Base-by-base conservation (phyloP, 2,797 vertebrate species). In the Neostethus bicornis region DNA sequence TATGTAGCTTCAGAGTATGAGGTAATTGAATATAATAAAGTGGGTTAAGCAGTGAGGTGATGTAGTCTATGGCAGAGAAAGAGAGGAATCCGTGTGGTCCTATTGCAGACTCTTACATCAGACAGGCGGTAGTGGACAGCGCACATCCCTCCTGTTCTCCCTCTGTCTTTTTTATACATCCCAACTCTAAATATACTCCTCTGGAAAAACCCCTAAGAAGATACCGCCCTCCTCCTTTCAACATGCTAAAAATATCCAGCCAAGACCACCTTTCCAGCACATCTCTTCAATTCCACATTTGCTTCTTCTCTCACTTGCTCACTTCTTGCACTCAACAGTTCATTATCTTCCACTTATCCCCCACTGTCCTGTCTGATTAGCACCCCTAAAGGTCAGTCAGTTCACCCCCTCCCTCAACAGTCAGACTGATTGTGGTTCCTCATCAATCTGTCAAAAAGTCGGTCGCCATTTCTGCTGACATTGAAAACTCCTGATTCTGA, bases 171-270 rank as follows among this genome's bases (percentile, higher is more conserved):
- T 86, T 84, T 87, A 85, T 81, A 77, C 78, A 81, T 77, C 71
- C 78, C 48, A 1, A 19, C 75, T 75, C 91, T 91, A 92, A 91
- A 92, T 92, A 90, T 91, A 92, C 83, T 85, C 59, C 55, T 51
- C 81, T 91, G 91, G 90, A 92, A 91, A 91, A 91, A 90, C 70
- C 90, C 86, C 83, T 89, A 74, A 89, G 75, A 80, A 87, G 84
- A 87, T 84, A 83, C 80, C 60, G 65, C 86, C 80, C 81, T 87
- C 80, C 75, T 82, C 68, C 74, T 77, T 77, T 85, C 59, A 57
- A 65, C 60, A 43, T 38, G 73, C 87, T 91, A 91, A 91, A 91
- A 90, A 91, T 92, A 90, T 72, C 67, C 77, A 58, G 24, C 63
- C 73, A 69, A 72, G 80, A 87, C 79, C 77, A 86, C 85, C 85